These are phyloP conservation scores for Diceros bicornis DNA, from an alignment of 2,797 vertebrate species.

Conservation along the genomic window DNA sequence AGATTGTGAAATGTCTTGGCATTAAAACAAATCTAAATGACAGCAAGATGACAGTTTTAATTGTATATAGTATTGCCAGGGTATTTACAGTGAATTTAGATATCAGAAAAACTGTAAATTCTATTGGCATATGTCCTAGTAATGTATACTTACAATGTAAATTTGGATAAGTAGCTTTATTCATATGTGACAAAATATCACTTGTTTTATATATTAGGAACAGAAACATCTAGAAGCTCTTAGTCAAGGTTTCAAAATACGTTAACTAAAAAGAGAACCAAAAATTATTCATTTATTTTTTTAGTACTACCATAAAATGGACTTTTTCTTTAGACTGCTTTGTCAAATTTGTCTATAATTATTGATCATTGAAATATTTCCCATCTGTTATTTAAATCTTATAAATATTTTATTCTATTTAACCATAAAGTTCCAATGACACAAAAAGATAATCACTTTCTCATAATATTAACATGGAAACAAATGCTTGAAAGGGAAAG, in stretches of 20 bases:
- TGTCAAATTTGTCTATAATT: not conserved
- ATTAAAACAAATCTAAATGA: constrained; percentile 35
- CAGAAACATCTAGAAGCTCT: not conserved
- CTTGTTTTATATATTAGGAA: not conserved
- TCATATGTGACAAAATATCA: not conserved
- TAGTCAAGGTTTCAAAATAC: not conserved
- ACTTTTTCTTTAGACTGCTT: not conserved
- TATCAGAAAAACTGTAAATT: not conserved
- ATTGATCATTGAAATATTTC: constrained; percentile 9
- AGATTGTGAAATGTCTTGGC: not conserved
- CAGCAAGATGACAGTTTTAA: not conserved
- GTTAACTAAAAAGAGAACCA: not conserved
- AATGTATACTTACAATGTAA: not conserved
- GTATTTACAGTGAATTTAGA: not conserved
- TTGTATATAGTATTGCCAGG: not conserved
- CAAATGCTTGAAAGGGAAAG: not conserved
- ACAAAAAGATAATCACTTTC: not conserved
- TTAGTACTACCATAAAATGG: not conserved
- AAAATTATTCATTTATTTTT: not conserved
- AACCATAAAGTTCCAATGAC: not conserved
- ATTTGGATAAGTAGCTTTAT: not conserved
- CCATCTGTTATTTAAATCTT: not conserved
- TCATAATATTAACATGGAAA: not conserved
- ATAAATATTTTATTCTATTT: not conserved
- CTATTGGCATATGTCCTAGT: not conserved